Evolutionary conservation across 1,140 invertebrate genomes (phyloP).

Genomic region (Drosophila ambigua): DNA sequence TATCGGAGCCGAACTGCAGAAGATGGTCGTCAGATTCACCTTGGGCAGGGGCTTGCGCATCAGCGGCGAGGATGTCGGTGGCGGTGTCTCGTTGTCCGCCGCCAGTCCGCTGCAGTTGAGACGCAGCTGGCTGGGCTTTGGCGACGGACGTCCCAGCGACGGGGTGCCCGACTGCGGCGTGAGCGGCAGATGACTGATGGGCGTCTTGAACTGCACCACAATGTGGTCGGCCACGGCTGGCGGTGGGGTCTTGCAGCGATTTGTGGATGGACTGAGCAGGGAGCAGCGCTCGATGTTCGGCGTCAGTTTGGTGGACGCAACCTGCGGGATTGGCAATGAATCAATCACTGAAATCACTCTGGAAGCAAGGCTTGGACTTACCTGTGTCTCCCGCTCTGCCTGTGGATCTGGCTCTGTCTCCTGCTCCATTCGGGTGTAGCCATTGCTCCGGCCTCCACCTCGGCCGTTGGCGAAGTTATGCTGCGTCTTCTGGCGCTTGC

Average conservation of each 20-base stretch:
- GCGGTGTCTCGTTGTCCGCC: conserved; percentile 58
- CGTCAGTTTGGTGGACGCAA: conserved; percentile 66
- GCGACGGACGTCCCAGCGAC: conserved; percentile 11
- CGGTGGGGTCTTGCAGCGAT: conserved; percentile 60
- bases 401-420: conserved; percentile 1
- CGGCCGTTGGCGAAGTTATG: conserved; percentile 61
- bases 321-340: conserved; percentile 21
- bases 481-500: conserved; percentile 83
- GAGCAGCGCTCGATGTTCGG: conserved; percentile 72
- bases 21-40: conserved; percentile 78
- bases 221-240: conserved; percentile 40
- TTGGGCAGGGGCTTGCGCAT: conserved; percentile 73
- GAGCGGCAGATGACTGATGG: conserved; percentile 58
- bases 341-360: not conserved
- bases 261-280: conserved; percentile 23
- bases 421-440: conserved; percentile 24
- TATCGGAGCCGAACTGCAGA: conserved; percentile 74
- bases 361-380: not conserved
- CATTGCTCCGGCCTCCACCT: not conserved
- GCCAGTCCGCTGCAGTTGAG: conserved; percentile 34
- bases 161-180: conserved; percentile 46
- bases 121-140: conserved; percentile 58
- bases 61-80: conserved; percentile 42
- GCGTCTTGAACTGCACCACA: conserved; percentile 76
- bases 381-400: conserved; percentile 11